Conservation (phyloP, 2,113 vertebrate genomes). For the human (Homo sapiens) region GRCh38 chr1:194671501-194672000, state of each 20-base stretch:
- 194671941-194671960: neutral
- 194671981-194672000: neutral
- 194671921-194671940: neutral
- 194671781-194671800: neutral
- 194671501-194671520: too few relatives aligned
- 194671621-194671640: neutral
- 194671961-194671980: neutral
- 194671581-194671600: neutral
- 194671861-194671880: neutral
- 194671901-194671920: neutral
- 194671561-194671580: neutral
- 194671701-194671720: neutral
- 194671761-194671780: neutral
- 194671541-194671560: neutral
- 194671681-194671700: neutral
- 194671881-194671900: rapidly evolving
- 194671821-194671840: neutral
- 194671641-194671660: neutral
- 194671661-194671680: neutral
- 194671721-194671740: neutral
- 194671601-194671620: neutral
- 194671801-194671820: neutral
- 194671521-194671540: neutral
- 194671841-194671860: neutral
- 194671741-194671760: neutral